These are phyloP conservation scores for Mesocentrotus franciscanus DNA, from an alignment of 53 echinoderm and acorn worm genomes.

Conservation along the genomic window DNA sequence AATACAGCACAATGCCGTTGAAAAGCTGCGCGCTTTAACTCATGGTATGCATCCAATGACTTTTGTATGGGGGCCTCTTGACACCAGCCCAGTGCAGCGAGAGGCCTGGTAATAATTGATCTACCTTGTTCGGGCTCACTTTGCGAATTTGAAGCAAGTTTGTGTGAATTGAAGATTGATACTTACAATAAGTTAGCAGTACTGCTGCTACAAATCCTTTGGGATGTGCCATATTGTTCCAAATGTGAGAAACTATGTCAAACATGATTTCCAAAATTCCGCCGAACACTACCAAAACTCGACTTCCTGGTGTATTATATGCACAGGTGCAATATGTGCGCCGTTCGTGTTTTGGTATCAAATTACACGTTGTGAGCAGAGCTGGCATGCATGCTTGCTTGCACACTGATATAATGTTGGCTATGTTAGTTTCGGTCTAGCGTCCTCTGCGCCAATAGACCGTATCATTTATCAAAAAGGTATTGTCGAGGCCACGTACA, in stretches of 20 bases:
- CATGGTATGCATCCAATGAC: background rate
- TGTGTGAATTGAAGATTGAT: background rate
- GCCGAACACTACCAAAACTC: background rate
- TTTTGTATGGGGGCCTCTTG: background rate
- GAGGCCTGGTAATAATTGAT: constrained; percentile 23
- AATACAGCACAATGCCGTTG: background rate
- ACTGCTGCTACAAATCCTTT: background rate
- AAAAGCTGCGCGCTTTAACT: background rate
- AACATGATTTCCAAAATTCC: background rate
- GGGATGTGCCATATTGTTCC: background rate
- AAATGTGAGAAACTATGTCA: background rate
- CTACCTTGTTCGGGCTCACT: background rate
- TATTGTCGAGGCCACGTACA: too few species aligned
- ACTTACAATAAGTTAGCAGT: background rate
- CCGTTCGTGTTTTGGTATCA: constrained; percentile 2
- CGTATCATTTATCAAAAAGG: background rate
- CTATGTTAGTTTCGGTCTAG: background rate
- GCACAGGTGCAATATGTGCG: background rate
- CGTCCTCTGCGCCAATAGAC: background rate
- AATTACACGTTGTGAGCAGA: background rate
- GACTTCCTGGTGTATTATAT: background rate
- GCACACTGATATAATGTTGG: background rate
- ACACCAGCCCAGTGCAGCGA: background rate
- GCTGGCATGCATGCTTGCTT: background rate
- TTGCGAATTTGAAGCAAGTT: background rate